These are phyloP conservation scores for Zosterops japonicus DNA, from an alignment of 2,113 vertebrate species.

Conservation along the genomic window DNA sequence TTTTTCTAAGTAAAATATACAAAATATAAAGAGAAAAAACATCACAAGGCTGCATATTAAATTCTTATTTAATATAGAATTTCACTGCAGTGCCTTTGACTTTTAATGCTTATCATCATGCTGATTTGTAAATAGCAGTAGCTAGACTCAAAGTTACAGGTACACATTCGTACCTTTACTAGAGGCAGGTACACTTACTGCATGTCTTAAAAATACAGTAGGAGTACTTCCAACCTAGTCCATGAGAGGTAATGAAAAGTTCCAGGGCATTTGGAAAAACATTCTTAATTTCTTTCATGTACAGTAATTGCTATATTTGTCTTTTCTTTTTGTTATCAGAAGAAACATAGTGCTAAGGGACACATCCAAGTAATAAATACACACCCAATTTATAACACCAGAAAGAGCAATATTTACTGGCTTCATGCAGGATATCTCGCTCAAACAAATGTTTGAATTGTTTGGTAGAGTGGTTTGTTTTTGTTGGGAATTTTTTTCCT, in stretches of 20 bases:
- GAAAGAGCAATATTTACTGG: background rate
- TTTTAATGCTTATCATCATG: background rate
- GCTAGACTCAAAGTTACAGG: background rate
- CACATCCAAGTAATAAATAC: background rate
- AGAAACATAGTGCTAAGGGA: background rate
- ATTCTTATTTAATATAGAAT: no score
- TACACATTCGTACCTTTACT: background rate
- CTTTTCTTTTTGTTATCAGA: background rate
- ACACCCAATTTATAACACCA: background rate
- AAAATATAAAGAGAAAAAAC: background rate
- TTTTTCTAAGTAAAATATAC: background rate
- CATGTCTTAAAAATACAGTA: background rate
- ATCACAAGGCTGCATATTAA: background rate
- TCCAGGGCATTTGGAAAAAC: background rate
- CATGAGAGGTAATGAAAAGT: background rate
- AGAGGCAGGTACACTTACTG: background rate
- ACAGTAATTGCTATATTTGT: background rate
- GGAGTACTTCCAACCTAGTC: background rate
- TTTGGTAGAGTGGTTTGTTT: background rate
- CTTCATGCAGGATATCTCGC: background rate
- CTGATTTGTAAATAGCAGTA: background rate
- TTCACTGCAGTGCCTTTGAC: background rate
- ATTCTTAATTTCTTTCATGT: background rate
- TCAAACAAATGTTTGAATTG: background rate
- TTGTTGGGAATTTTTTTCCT: background rate